Evolutionary conservation across 2,113 vertebrate genomes (phyloP).

Genomic region (Epinephelus fuscoguttatus): DNA sequence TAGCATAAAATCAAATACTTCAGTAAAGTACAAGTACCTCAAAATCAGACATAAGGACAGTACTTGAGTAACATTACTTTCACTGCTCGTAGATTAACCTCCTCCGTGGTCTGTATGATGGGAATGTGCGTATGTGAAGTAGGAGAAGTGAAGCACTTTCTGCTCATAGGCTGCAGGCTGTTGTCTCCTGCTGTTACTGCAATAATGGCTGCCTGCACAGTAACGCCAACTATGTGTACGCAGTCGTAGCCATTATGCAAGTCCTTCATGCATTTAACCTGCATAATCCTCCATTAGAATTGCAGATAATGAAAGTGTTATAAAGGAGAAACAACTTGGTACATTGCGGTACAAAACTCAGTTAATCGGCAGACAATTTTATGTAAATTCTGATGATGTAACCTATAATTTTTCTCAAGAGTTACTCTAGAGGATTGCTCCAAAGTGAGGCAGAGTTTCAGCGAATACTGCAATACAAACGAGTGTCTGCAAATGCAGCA

Average conservation of each 20-base stretch:
- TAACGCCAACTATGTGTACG: constrained; percentile 23
- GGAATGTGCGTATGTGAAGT: constrained; percentile 17
- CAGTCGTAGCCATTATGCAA: constrained; percentile 44
- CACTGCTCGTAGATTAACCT: constrained; percentile 8
- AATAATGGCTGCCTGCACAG: constrained; percentile 40
- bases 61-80: neutral
- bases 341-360: constrained; percentile 30
- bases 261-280: constrained; percentile 66
- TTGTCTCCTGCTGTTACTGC: constrained; percentile 2
- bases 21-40: neutral
- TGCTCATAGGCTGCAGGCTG: constrained; percentile 25
- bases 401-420: constrained; percentile 30
- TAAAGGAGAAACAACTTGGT: constrained; percentile 42
- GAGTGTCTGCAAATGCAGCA: neutral
- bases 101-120: neutral
- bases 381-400: constrained; percentile 67
- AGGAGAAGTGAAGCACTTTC: constrained; percentile 1
- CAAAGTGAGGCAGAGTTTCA: constrained; percentile 22
- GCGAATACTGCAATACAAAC: constrained; percentile 9
- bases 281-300: constrained; percentile 62
- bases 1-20: neutral
- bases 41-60: neutral
- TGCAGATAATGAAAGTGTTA: constrained; percentile 38
- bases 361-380: constrained; percentile 34
- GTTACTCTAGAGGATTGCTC: constrained; percentile 16